Percentiles rank a stretch among this genome's conserved stretches.
Conservation (phyloP, 2,888 invertebrate species). For the Cosmia pyralina region DNA sequence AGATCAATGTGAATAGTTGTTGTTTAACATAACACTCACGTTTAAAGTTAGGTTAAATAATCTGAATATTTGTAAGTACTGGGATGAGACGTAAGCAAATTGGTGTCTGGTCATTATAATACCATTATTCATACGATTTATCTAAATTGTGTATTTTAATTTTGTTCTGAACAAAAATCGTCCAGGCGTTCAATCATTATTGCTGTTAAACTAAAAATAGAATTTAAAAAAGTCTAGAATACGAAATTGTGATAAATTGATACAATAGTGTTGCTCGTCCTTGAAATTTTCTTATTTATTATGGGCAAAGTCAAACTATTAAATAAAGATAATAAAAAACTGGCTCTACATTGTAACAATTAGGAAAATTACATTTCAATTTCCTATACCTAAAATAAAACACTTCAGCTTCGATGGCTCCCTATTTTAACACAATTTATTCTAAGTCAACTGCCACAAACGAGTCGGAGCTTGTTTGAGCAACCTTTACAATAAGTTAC, state of each 20-base stretch:
- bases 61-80: background rate
- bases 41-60: background rate
- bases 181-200: background rate
- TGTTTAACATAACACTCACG: background rate
- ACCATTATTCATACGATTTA: background rate
- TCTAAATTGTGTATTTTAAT: background rate
- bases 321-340: background rate
- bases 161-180: background rate
- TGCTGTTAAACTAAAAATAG: background rate
- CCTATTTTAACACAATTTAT: background rate
- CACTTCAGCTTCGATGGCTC: background rate
- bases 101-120: background rate
- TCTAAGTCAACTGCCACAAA: background rate
- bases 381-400: background rate
- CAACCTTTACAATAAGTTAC: constrained; percentile 7
- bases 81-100: background rate
- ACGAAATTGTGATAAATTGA: constrained; percentile 11
- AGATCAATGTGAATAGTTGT: constrained; percentile 21
- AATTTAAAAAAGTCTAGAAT: background rate
- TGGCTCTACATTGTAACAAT: background rate
- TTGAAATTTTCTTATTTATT: constrained; percentile 21
- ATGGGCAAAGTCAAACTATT: background rate
- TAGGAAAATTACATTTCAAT: background rate
- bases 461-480: background rate
- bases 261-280: constrained; percentile 14